Base-by-base conservation (phyloP, 1,140 invertebrate genomes). In the Drosophila pseudoobscura region DNA sequence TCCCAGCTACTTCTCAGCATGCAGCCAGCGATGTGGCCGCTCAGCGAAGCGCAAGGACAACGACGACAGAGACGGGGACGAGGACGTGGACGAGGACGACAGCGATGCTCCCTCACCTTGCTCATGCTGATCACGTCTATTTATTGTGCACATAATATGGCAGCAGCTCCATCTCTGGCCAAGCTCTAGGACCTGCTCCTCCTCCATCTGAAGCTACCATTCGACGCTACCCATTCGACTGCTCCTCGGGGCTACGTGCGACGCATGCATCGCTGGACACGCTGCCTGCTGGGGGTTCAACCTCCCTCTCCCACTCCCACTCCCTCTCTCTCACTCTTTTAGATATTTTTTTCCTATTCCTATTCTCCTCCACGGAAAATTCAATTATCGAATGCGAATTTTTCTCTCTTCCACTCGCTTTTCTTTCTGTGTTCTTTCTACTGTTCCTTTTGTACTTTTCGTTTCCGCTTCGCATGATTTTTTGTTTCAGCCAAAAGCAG, bases 61-160 rank as follows among this genome's bases (percentile, higher is more conserved):
- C 62, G 62, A 69, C 63, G 44, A 68, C 54, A 53, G 50, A 50
- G 49, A 47, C 17, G 26, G 49, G 46, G 17, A 26, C 24, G 57
- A 68, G 50, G 54, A 55, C 24, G 57, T 58, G 50, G 46, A 55
- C 24, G 57, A 55, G 24, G 4, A 63, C 78, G 63, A 43, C 63
- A 61, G 63, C 73, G 64, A 70, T 61, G 61, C 78, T 77, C 46
- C 58, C 62, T 49, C 64, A 61, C 59, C 85, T 85, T 80, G 66
- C 58, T 74, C 80, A 91, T 91, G 85, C 89, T 89, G 89, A 91
- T 91, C 89, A 91, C 89, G 89, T 91, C 87, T 91, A 91, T 91
- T 91, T 91, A 91, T 91, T 91, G 89, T 91, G 87, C 85, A 90
- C 79, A 91, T 90, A 91, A 91, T 91, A 91, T 91, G 89, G 89